These are phyloP conservation scores for Stenolophus ochropezus DNA, from an alignment of 2,888 invertebrate genomes.

Conservation along the genomic window DNA sequence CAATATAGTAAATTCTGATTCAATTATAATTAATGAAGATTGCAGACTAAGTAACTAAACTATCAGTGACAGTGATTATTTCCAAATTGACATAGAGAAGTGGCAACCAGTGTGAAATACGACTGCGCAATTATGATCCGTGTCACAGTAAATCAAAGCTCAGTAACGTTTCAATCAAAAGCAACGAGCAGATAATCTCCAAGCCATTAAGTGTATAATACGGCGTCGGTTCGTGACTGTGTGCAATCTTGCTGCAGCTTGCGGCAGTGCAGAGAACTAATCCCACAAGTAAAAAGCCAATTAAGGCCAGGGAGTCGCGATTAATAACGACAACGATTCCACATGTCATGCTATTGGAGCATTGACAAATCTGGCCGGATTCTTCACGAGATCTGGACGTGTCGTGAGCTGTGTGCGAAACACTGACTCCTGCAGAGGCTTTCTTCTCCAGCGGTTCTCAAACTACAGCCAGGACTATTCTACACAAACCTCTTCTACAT, in stretches of 20 bases:
- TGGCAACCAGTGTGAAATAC: too few relatives aligned
- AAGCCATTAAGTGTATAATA: background rate
- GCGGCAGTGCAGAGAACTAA: constrained; percentile 11
- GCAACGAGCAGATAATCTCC: background rate
- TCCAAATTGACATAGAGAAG: too few relatives aligned
- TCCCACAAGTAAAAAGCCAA: constrained; percentile 40
- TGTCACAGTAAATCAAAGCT: background rate
- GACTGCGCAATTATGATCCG: background rate
- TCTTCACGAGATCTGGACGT: constrained; percentile 27
- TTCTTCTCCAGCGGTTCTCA: background rate
- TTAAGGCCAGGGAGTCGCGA: constrained; percentile 33
- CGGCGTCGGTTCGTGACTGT: background rate
- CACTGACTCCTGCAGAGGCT: background rate
- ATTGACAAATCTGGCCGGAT: constrained; percentile 28
- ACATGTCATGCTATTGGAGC: constrained; percentile 35
- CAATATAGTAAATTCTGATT: too few relatives aligned
- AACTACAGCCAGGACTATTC: background rate
- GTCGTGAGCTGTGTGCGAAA: constrained; percentile 11
- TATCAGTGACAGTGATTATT: too few relatives aligned
- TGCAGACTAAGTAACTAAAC: too few relatives aligned
- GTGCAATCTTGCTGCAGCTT: background rate
- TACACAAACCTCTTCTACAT: too few relatives aligned
- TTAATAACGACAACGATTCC: constrained; percentile 41
- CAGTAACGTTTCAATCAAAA: background rate
- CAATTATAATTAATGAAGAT: too few relatives aligned